A percentile compares a stretch with the other conserved stretches of the same genome.
These are phyloP conservation scores for Microchrysa polita DNA, from an alignment of 2,888 invertebrate species.

Conservation along the genomic window DNA sequence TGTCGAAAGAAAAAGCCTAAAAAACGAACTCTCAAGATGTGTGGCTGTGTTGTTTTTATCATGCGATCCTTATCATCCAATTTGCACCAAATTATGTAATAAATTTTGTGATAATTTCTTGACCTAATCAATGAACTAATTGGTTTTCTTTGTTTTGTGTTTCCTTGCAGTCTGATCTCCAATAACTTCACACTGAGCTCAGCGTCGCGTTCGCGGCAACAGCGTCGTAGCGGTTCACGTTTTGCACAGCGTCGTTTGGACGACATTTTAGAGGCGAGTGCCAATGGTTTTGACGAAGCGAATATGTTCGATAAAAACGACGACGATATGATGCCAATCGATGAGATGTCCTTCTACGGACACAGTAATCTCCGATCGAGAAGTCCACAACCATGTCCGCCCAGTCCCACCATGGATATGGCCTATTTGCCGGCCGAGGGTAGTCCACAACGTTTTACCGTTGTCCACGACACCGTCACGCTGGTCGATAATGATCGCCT, in stretches of 20 bases:
- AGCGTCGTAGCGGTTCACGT: slow-evolving; percentile 21
- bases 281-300: slow-evolving; percentile 42
- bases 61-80: slow-evolving; percentile 11
- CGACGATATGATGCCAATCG: slow-evolving; percentile 56
- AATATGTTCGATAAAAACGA: slow-evolving; percentile 30
- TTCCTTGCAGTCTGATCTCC: slow-evolving; percentile 65
- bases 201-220: slow-evolving; percentile 61
- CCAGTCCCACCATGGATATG: slow-evolving; percentile 49
- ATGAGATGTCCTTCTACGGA: slow-evolving; percentile 62
- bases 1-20: not conserved
- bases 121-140: not conserved
- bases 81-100: slow-evolving; percentile 27
- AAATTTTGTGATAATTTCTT: not conserved
- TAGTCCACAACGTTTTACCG: slow-evolving; percentile 60
- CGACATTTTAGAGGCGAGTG: slow-evolving; percentile 38
- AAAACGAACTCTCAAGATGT: no score
- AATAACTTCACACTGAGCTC: slow-evolving; percentile 68
- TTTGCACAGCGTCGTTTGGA: slow-evolving; percentile 47
- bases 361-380: slow-evolving; percentile 52
- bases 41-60: slow-evolving; percentile 18
- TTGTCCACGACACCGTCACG: slow-evolving; percentile 51
- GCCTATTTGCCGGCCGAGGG: slow-evolving; percentile 60
- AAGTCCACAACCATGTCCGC: slow-evolving; percentile 51
- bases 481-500: slow-evolving; percentile 51
- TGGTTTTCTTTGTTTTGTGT: not conserved